Conservation (phyloP, 23 tunicate species). For the Phallusia fumigata region DNA sequence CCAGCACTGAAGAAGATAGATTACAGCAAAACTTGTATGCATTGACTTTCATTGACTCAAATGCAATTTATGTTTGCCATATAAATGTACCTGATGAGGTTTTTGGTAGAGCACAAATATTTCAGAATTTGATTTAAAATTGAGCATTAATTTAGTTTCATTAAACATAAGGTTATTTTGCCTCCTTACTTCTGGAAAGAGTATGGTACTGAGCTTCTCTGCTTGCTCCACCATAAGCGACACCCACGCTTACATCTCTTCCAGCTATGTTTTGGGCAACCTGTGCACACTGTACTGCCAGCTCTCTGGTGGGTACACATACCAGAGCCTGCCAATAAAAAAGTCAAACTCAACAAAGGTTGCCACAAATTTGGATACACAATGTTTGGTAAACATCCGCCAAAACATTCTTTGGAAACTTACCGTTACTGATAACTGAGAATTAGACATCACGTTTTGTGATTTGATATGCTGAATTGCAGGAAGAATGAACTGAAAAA, state of each 20-base stretch:
- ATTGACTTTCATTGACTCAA: too few relatives aligned
- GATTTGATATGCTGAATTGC: constrained; percentile 62
- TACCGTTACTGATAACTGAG: background rate
- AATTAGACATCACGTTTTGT: constrained; percentile 14
- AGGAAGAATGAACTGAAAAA: constrained; percentile 72
- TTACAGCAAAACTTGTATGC: too few relatives aligned
- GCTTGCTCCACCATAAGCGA: constrained; percentile 80
- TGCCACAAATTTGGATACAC: too few relatives aligned
- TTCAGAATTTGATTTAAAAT: too few relatives aligned
- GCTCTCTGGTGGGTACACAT: constrained; percentile 90
- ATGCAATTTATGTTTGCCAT: too few relatives aligned
- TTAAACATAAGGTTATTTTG: too few relatives aligned
- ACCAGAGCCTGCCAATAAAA: constrained; percentile 58
- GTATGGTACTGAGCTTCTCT: constrained; percentile 26
- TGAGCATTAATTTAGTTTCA: too few relatives aligned
- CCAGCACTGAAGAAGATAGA: too few relatives aligned
- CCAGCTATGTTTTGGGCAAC: constrained; percentile 39
- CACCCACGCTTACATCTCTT: constrained; percentile 23
- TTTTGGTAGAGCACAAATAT: too few relatives aligned
- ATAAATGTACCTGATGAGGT: too few relatives aligned
- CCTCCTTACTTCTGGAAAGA: constrained; percentile 22
- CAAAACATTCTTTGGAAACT: background rate
- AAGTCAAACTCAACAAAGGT: too few relatives aligned
- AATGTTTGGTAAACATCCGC: background rate
- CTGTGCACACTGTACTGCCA: constrained; percentile 76